Percentiles rank a stretch among this genome's conserved stretches.
Evolutionary conservation across 2,888 invertebrate species (phyloP).

Genomic region (Hylaea fasciaria): DNA sequence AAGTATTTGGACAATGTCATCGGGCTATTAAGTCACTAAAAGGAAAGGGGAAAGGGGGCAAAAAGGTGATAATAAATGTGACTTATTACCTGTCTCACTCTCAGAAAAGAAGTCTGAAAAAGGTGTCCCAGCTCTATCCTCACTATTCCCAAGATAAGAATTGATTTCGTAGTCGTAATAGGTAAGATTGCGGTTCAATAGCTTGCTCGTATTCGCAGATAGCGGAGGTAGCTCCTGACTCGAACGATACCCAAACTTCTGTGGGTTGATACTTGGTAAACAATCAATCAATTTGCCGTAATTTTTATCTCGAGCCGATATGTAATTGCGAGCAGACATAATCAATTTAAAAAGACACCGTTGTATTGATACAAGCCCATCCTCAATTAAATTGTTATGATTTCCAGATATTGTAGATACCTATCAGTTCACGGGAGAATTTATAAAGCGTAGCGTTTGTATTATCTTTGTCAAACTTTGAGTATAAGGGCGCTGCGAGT

Average conservation of each 20-base stretch:
- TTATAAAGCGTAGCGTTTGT: too few species aligned
- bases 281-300: constrained; percentile 71
- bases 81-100: constrained; percentile 70
- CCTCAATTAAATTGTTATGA: constrained; percentile 27
- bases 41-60: too few species aligned
- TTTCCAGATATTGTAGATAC: background rate
- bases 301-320: constrained; percentile 74
- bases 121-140: constrained; percentile 71
- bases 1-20: too few species aligned
- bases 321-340: constrained; percentile 80
- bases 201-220: constrained; percentile 65
- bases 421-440: background rate
- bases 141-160: constrained; percentile 59
- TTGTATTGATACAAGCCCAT: constrained; percentile 38
- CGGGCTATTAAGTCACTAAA: too few species aligned
- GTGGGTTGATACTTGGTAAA: constrained; percentile 73
- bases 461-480: too few species aligned
- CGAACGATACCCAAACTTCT: constrained; percentile 66
- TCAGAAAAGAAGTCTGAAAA: constrained; percentile 80
- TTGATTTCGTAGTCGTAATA: constrained; percentile 68
- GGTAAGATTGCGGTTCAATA: constrained; percentile 71
- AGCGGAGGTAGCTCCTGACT: constrained; percentile 66
- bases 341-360: constrained; percentile 51
- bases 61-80: too few species aligned
- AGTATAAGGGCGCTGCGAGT: too few species aligned